These are phyloP conservation scores for Sarcophaga carnaria DNA, from an alignment of 2,888 invertebrate species.

Conservation along the genomic window DNA sequence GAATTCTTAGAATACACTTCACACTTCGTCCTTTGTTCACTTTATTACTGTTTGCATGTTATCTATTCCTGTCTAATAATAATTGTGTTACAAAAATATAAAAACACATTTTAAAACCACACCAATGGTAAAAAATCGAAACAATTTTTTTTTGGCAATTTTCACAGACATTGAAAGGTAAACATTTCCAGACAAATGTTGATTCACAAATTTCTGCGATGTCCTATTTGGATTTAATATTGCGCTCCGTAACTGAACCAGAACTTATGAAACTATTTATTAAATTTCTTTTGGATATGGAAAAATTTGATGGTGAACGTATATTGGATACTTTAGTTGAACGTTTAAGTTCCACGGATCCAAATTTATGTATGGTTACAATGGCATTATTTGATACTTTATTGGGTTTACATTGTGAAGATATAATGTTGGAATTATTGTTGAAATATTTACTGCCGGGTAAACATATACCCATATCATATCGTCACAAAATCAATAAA, in stretches of 20 bases:
- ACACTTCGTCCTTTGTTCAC: slow-evolving; percentile 15
- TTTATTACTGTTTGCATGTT: background rate
- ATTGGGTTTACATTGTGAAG: slow-evolving; percentile 96
- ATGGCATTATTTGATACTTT: slow-evolving; percentile 95
- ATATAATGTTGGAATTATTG: slow-evolving; percentile 95
- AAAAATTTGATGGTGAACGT: slow-evolving; percentile 91
- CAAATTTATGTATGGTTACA: slow-evolving; percentile 94
- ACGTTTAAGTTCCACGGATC: slow-evolving; percentile 87
- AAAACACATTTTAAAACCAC: slow-evolving; percentile 72
- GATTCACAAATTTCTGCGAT: slow-evolving; percentile 96
- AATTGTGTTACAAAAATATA: background rate
- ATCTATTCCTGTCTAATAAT: slow-evolving; percentile 19
- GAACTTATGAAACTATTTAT: slow-evolving; percentile 92
- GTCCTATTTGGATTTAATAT: slow-evolving; percentile 94
- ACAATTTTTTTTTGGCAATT: slow-evolving; percentile 76
- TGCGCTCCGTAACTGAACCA: slow-evolving; percentile 93
- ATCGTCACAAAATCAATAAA: slow-evolving; percentile 87
- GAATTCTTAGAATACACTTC: too few species aligned
- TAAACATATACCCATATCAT: slow-evolving; percentile 89
- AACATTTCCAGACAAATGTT: slow-evolving; percentile 89
- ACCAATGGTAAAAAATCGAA: slow-evolving; percentile 80
- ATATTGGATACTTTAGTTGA: slow-evolving; percentile 92
- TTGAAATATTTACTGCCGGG: slow-evolving; percentile 92
- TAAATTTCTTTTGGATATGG: slow-evolving; percentile 90
- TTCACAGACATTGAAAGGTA: slow-evolving; percentile 82